These are phyloP conservation scores for Phania funesta DNA, from an alignment of 2,888 invertebrate species.

Conservation along the genomic window DNA sequence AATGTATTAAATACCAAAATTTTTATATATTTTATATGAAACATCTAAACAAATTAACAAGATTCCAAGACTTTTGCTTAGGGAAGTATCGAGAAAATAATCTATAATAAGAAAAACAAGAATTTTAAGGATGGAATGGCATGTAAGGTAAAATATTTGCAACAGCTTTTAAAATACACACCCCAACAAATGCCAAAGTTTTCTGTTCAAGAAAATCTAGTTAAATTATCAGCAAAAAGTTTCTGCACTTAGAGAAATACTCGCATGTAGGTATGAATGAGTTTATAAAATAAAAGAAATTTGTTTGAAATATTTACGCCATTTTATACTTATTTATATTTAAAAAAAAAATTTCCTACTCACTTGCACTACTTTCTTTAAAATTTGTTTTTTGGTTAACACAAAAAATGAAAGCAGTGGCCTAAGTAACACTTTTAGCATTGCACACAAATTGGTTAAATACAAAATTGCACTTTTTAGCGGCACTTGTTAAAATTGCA, in stretches of 20 bases:
- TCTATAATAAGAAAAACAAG: background rate
- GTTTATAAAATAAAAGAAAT: conserved; percentile 4
- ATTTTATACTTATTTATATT: conserved; percentile 32
- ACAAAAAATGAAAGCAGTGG: conserved; percentile 64
- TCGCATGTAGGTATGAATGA: background rate
- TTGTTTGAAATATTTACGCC: conserved; percentile 20
- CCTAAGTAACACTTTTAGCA: conserved; percentile 39
- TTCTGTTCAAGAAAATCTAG: background rate
- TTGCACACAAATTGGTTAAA: background rate
- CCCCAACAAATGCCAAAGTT: conserved; percentile 41
- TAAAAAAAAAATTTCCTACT: no score
- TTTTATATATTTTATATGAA: conserved; percentile 62
- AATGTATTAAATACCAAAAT: conserved; percentile 56
- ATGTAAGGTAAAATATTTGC: background rate
- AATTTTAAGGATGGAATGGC: conserved; percentile 1
- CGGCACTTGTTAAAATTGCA: conserved; percentile 79
- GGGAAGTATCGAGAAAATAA: conserved; percentile 55
- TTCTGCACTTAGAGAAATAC: background rate
- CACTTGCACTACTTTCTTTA: conserved; percentile 75
- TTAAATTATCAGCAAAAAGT: conserved; percentile 8
- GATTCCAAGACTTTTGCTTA: conserved; percentile 69
- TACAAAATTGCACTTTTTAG: conserved; percentile 77
- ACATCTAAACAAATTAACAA: conserved; percentile 4
- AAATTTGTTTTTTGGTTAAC: conserved; percentile 37
- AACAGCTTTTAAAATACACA: background rate